Evolutionary conservation across 2,113 vertebrate genomes (phyloP).

Genomic region (Phodopus roborovskii): DNA sequence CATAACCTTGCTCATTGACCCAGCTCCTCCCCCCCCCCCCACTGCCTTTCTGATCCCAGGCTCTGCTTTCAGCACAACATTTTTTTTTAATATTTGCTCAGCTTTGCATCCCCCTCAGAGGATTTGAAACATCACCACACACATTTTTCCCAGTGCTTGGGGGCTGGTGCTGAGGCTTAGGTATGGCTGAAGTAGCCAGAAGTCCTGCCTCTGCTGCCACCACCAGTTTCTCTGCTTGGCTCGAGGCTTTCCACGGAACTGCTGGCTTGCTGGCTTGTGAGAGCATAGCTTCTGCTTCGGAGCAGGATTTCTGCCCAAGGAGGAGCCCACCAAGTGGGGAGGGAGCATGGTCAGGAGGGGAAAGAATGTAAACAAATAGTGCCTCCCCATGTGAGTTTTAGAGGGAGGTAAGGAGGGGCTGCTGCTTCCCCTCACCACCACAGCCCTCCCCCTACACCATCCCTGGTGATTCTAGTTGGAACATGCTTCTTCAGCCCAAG

Average conservation of each 20-base stretch:
- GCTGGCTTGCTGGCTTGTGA: not conserved
- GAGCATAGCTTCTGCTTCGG: constrained; percentile 42
- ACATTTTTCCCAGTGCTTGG: constrained; percentile 37
- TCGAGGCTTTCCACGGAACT: not conserved
- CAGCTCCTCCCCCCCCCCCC: not conserved
- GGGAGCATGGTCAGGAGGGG: not conserved
- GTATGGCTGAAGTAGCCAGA: not conserved
- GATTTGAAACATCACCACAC: not conserved
- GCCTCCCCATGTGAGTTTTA: not conserved
- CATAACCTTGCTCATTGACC: constrained; percentile 32
- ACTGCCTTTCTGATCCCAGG: not conserved
- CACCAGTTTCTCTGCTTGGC: not conserved
- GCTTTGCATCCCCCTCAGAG: constrained; percentile 41
- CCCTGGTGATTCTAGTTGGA: constrained; percentile 30
- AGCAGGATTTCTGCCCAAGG: constrained; percentile 9
- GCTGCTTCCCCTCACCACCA: not conserved
- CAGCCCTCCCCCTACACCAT: not conserved
- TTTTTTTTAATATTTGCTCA: constrained; percentile 30
- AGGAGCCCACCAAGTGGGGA: not conserved
- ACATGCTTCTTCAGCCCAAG: constrained; percentile 21
- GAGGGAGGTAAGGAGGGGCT: not conserved
- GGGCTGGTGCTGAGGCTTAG: not conserved
- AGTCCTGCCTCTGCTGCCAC: not conserved
- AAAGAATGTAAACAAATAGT: constrained; percentile 47
- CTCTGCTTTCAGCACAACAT: not conserved